These are phyloP conservation scores for Propithecus coquereli DNA, from an alignment of 2,113 vertebrate genomes.

Conservation along the genomic window DNA sequence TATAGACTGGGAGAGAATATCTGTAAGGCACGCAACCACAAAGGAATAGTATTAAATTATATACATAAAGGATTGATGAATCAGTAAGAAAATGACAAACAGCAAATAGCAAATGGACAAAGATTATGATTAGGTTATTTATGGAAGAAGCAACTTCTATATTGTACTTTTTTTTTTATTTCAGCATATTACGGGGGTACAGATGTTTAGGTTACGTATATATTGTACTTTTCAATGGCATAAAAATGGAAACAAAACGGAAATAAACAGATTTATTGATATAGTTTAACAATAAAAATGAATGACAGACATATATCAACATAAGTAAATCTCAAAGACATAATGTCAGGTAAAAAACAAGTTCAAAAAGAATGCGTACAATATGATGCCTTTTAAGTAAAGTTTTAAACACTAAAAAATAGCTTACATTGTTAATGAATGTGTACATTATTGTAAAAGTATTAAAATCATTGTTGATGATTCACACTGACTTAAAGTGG, in stretches of 20 bases:
- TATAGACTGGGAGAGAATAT: neutral
- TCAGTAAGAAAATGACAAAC: neutral
- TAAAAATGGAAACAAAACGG: neutral
- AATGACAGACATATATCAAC: neutral
- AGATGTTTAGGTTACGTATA: too few species aligned
- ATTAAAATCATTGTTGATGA: neutral
- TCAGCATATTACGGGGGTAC: too few species aligned
- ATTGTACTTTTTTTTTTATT: neutral
- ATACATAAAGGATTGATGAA: neutral
- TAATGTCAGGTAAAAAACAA: neutral
- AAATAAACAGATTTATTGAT: neutral
- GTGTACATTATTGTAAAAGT: neutral
- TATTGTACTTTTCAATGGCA: constrained; percentile 7
- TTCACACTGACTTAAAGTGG: neutral
- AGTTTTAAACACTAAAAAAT: neutral
- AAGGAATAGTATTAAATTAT: neutral
- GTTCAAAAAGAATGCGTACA: neutral
- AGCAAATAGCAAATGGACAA: constrained; percentile 9
- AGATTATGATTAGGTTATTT: constrained; percentile 15
- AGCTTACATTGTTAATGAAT: neutral
- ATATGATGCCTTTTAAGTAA: constrained; percentile 1
- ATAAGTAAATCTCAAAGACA: constrained; percentile 14
- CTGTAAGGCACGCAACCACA: neutral
- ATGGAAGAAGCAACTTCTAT: neutral
- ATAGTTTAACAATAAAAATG: neutral